Conservation (phyloP, 1,140 invertebrate genomes). For the Bombus consobrinus region DNA sequence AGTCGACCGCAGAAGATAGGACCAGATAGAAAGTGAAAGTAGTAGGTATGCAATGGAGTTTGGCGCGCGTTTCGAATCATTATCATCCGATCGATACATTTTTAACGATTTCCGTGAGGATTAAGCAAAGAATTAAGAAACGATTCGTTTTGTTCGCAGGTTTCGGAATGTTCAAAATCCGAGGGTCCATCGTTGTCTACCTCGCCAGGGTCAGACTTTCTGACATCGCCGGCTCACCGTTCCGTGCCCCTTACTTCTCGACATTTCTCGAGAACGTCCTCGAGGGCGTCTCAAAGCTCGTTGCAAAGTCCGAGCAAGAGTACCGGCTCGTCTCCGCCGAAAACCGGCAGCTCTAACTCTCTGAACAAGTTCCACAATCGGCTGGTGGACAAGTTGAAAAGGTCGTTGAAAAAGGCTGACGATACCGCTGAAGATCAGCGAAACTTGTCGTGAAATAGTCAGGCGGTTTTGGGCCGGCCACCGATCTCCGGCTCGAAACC, state of each 20-base stretch:
- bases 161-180: conserved; percentile 90
- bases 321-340: conserved; percentile 85
- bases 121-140: not conserved
- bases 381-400: conserved; percentile 92
- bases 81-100: not conserved
- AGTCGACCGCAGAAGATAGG: not conserved
- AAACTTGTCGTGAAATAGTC: conserved; percentile 81
- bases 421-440: conserved; percentile 84
- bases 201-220: conserved; percentile 88
- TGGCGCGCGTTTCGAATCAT: not conserved
- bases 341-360: conserved; percentile 85
- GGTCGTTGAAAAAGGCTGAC: conserved; percentile 87
- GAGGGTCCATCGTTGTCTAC: conserved; percentile 89
- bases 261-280: conserved; percentile 85
- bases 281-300: conserved; percentile 85
- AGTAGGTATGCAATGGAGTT: not conserved
- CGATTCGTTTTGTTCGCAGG: conserved; percentile 70
- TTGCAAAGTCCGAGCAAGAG: conserved; percentile 86
- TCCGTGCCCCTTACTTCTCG: conserved; percentile 85
- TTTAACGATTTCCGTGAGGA: not conserved
- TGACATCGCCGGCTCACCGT: conserved; percentile 85
- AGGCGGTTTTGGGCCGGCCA: conserved; percentile 80
- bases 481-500: conserved; percentile 79
- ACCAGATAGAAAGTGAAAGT: conserved; percentile 10
- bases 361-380: conserved; percentile 93